Conservation (phyloP, 2,888 invertebrate genomes). For the Aleiodes alternator region DNA sequence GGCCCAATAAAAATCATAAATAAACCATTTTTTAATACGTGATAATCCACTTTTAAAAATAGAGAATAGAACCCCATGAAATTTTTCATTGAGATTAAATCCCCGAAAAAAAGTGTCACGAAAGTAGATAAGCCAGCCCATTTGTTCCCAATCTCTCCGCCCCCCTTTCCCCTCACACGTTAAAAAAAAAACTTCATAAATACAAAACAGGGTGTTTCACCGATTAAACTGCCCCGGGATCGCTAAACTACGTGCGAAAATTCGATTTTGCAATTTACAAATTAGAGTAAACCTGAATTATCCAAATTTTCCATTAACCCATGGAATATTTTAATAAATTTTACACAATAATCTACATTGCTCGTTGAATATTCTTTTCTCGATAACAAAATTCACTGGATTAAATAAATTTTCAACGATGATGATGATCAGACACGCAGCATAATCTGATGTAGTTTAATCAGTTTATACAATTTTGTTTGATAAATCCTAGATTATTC, state of each 20-base stretch:
- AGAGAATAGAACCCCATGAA: not conserved
- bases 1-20: not conserved
- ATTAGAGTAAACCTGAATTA: slow-evolving; percentile 18
- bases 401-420: slow-evolving; percentile 13
- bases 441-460: slow-evolving; percentile 7
- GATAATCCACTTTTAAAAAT: slow-evolving; percentile 1
- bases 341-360: not conserved
- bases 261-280: slow-evolving; percentile 25
- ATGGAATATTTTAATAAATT: slow-evolving; percentile 15
- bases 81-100: slow-evolving; percentile 10
- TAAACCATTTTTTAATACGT: not conserved
- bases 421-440: slow-evolving; percentile 18
- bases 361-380: not conserved
- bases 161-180: not conserved
- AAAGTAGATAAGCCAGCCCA: slow-evolving; percentile 17
- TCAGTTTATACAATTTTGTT: not conserved
- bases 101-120: not conserved
- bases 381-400: not conserved
- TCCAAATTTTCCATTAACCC: slow-evolving; percentile 24
- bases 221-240: slow-evolving; percentile 10
- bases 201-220: slow-evolving; percentile 14
- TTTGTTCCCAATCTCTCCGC: not conserved
- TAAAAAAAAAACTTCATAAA: not conserved
- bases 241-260: slow-evolving; percentile 18
- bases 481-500: not conserved